Evolutionary conservation across 2,797 vertebrate genomes (phyloP).

Genomic region (Triplophysa yarkandensis): DNA sequence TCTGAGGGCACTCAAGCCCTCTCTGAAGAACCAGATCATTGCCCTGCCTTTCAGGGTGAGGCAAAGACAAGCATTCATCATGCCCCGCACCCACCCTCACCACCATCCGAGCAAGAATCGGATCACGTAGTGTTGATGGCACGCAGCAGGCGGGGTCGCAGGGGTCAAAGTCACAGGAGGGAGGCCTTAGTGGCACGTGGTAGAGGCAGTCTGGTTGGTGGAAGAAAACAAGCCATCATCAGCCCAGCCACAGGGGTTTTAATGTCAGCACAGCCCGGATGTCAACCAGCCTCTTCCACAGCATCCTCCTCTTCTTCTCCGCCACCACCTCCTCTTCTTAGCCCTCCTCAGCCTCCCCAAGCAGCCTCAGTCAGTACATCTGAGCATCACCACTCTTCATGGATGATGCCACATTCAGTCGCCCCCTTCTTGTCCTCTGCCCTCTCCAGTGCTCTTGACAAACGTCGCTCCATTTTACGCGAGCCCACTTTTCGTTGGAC

Average conservation of each 20-base stretch:
- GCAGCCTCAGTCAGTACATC: conserved; percentile 77
- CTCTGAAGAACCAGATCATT: conserved; percentile 85
- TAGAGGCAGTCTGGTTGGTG: conserved; percentile 69
- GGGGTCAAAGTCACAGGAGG: conserved; percentile 79
- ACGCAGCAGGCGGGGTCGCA: conserved; percentile 75
- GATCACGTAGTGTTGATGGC: conserved; percentile 76
- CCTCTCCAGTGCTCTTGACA: conserved; percentile 85
- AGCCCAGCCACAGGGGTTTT: conserved; percentile 82
- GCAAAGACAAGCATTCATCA: conserved; percentile 71
- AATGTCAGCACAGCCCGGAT: conserved; percentile 80
- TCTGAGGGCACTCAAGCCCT: conserved; percentile 90
- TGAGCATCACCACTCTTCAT: conserved; percentile 81
- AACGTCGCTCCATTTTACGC: conserved; percentile 89
- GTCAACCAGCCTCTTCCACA: conserved; percentile 85
- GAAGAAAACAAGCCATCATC: conserved; percentile 77
- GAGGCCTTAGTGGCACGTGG: conserved; percentile 74
- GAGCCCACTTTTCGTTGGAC: conserved; percentile 98
- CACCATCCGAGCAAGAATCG: conserved; percentile 83
- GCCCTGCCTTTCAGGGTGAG: conserved; percentile 80
- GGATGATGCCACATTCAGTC: conserved; percentile 90
- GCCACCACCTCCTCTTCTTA: conserved; percentile 89
- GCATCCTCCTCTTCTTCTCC: conserved; percentile 88
- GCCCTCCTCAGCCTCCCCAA: conserved; percentile 82
- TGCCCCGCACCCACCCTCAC: conserved; percentile 75
- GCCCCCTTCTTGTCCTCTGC: conserved; percentile 81